Percentiles rank a stretch among this genome's conserved stretches.
Evolutionary conservation across 1,140 invertebrate species (phyloP).

Genomic region (Eciton burchellii): DNA sequence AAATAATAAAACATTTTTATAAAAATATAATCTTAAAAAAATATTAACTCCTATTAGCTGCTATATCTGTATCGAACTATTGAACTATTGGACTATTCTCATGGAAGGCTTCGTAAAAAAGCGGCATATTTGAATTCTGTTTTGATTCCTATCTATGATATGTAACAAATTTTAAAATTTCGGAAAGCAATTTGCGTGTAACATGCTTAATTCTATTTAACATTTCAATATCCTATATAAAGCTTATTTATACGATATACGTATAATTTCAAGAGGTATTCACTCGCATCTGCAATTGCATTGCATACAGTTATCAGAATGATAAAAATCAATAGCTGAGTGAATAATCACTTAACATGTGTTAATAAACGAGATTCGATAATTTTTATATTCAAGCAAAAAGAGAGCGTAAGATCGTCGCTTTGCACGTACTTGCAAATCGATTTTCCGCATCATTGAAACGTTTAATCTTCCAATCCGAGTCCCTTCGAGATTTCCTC

Average conservation of each 20-base stretch:
- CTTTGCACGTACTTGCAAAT: constrained; percentile 17
- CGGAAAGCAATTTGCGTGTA: constrained; percentile 34
- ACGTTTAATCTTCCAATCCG: constrained; percentile 78
- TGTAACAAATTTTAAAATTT: constrained; percentile 32
- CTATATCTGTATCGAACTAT: constrained; percentile 33
- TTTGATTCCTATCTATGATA: constrained; percentile 16
- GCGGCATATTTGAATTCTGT: constrained; percentile 5
- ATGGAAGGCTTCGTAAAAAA: constrained; percentile 34
- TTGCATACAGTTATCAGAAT: neutral
- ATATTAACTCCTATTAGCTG: constrained; percentile 32
- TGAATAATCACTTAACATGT: neutral
- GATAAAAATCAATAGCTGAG: neutral
- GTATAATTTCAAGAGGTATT: constrained; percentile 20
- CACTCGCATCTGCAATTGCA: no score
- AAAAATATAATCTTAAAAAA: constrained; percentile 72
- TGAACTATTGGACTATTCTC: constrained; percentile 29
- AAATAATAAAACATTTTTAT: constrained; percentile 60
- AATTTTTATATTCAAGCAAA: neutral
- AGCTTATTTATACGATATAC: constrained; percentile 19
- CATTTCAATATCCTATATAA: constrained; percentile 35
- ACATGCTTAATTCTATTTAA: constrained; percentile 44
- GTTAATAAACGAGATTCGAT: constrained; percentile 11
- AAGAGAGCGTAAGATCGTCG: constrained; percentile 51
- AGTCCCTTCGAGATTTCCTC: constrained; percentile 84
- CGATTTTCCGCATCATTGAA: neutral